A percentile compares a stretch with the other conserved stretches of the same genome.
phyloP scores from a whole-genome alignment of 2,888 invertebrate species.

The Leptinotarsa juncta region DNA sequence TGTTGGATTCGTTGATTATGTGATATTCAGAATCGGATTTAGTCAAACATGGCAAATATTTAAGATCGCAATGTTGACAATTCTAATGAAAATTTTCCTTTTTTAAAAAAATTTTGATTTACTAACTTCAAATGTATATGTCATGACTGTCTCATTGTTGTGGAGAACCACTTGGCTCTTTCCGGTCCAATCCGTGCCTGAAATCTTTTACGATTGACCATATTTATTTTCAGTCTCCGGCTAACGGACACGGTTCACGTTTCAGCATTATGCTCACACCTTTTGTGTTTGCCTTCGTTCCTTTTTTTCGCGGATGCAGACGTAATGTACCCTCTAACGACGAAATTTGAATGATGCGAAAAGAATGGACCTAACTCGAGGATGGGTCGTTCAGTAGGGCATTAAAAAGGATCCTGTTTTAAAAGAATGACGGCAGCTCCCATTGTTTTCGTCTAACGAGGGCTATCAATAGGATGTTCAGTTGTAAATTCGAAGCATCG shows the following conservation, averaged over 20 bases:
- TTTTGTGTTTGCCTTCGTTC: conserved; percentile 32
- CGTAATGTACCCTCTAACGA: conserved; percentile 28
- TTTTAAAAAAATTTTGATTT: too few species aligned
- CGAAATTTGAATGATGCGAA: conserved; percentile 32
- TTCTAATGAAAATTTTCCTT: too few species aligned
- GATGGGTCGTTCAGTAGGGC: neutral
- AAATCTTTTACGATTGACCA: conserved; percentile 27
- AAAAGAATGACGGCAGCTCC: neutral
- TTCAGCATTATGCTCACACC: conserved; percentile 36
- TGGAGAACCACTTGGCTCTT: too few species aligned
- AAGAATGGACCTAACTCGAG: neutral
- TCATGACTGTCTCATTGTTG: too few species aligned
- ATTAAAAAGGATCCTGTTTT: neutral
- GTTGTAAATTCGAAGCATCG: neutral
- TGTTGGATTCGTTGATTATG: too few species aligned
- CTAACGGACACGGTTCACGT: conserved; percentile 38
- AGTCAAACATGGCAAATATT: too few species aligned
- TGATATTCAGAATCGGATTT: too few species aligned
- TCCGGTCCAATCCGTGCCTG: too few species aligned
- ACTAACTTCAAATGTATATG: too few species aligned
- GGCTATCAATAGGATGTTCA: neutral
- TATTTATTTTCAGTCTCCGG: conserved; percentile 31
- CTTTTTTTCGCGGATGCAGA: conserved; percentile 12
- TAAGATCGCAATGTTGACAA: too few species aligned
- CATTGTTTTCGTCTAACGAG: neutral